Percentiles rank a stretch among this genome's conserved stretches.
Conservation (phyloP, 2,113 vertebrate genomes). For the Oryzias celebensis region DNA sequence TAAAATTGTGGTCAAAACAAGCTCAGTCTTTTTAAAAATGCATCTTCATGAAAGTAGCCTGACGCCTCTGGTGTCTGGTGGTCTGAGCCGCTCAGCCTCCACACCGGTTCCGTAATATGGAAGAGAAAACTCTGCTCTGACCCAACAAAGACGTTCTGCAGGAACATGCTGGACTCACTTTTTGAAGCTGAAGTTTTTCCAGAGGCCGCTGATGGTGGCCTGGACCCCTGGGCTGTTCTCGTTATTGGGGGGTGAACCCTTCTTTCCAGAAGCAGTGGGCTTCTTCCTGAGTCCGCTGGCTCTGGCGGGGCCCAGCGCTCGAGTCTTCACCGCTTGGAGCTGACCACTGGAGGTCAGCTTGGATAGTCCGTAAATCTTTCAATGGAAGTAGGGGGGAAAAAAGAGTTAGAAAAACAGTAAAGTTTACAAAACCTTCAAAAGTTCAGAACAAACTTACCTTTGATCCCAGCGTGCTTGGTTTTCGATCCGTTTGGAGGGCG, state of each 20-base stretch:
- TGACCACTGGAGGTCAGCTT: constrained; percentile 64
- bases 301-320: constrained; percentile 77
- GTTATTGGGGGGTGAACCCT: constrained; percentile 56
- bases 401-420: background rate
- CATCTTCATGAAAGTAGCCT: too few relatives aligned
- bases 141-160: too few relatives aligned
- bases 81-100: too few relatives aligned
- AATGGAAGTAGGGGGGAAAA: background rate
- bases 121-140: too few relatives aligned
- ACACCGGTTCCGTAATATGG: too few relatives aligned
- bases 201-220: constrained; percentile 84
- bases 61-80: too few relatives aligned
- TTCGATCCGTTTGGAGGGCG: constrained; percentile 19
- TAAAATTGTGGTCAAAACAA: too few relatives aligned
- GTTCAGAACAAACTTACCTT: constrained; percentile 53
- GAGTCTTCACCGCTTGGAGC: constrained; percentile 65
- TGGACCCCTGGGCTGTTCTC: constrained; percentile 88
- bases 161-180: constrained; percentile 70
- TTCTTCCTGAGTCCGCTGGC: constrained; percentile 87
- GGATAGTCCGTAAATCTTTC: constrained; percentile 83
- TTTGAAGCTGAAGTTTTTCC: constrained; percentile 91
- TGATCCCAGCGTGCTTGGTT: constrained; percentile 14
- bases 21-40: too few relatives aligned
- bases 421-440: background rate
- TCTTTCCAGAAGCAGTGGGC: constrained; percentile 62